phyloP scores from a whole-genome alignment of 1,140 invertebrate species.

The Drosophila elegans region DNA sequence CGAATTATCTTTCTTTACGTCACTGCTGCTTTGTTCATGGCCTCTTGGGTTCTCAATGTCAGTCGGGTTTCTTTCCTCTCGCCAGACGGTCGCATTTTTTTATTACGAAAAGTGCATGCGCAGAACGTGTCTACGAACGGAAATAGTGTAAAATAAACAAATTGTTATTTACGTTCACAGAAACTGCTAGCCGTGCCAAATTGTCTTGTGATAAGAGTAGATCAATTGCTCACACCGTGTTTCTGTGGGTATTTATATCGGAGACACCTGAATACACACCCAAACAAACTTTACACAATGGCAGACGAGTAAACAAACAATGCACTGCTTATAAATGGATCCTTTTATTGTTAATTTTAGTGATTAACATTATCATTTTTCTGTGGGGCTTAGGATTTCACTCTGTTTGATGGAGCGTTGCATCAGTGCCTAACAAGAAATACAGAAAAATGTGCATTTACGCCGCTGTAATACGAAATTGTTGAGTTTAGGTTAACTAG shows the following conservation, averaged over 20 bases:
- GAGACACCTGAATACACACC: constrained; percentile 26
- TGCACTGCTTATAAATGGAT: neutral
- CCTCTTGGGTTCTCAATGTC: constrained; percentile 30
- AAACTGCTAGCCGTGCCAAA: constrained; percentile 32
- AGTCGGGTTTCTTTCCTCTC: constrained; percentile 19
- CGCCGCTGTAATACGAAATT: no score
- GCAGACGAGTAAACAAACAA: constrained; percentile 41
- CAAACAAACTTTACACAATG: neutral
- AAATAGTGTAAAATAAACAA: constrained; percentile 27
- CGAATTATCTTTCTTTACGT: constrained; percentile 24
- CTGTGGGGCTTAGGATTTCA: neutral
- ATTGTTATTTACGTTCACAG: constrained; percentile 22
- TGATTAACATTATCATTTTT: constrained; percentile 2
- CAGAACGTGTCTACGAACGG: neutral
- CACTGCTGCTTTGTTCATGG: constrained; percentile 7
- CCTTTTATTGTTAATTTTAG: constrained; percentile 2
- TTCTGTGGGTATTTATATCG: constrained; percentile 30
- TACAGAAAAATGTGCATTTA: no score
- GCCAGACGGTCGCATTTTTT: constrained; percentile 26
- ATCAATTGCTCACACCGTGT: constrained; percentile 34
- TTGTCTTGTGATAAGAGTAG: constrained; percentile 40
- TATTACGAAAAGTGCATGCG: constrained; percentile 20
- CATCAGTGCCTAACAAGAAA: no score
- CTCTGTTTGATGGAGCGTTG: neutral
- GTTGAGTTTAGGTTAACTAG: no score